Conservation (phyloP, 2,113 vertebrate genomes). For the Zingel zingel region DNA sequence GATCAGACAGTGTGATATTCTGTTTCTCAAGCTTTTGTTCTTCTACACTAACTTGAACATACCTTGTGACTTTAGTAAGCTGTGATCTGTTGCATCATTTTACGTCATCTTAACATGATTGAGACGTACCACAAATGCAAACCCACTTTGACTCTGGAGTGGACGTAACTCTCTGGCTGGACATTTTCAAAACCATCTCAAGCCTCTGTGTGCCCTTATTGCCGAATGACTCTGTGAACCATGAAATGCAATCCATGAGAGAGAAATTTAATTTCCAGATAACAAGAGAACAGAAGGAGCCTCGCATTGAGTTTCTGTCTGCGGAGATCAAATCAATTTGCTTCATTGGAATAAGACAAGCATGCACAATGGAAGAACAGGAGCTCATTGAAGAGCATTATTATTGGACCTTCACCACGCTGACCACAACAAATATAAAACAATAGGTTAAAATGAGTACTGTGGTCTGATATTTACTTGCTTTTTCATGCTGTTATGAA, state of each 20-base stretch:
- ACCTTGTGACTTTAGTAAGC: background rate
- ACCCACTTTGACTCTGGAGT: constrained; percentile 33
- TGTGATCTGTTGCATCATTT: constrained; percentile 8
- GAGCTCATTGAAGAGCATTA: constrained; percentile 39
- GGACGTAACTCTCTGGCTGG: constrained; percentile 32
- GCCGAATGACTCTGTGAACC: constrained; percentile 68
- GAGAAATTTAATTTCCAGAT: constrained; percentile 77
- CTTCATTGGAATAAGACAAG: constrained; percentile 71
- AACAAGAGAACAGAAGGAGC: constrained; percentile 74
- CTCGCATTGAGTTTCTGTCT: constrained; percentile 69
- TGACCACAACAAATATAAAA: constrained; percentile 4
- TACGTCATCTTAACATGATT: background rate
- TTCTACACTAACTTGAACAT: constrained; percentile 9
- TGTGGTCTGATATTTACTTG: background rate
- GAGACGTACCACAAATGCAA: constrained; percentile 16
- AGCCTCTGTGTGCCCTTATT: constrained; percentile 51
- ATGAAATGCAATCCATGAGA: constrained; percentile 75
- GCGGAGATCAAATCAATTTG: constrained; percentile 75
- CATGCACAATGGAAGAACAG: constrained; percentile 50
- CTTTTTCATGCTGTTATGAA: background rate
- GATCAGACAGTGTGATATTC: background rate
- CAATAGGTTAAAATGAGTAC: background rate
- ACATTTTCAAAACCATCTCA: constrained; percentile 57
- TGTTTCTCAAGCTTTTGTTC: background rate
- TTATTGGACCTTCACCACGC: constrained; percentile 11